Evolutionary conservation across 1,140 invertebrate species (phyloP).

Genomic region (Plectus sambesii): DNA sequence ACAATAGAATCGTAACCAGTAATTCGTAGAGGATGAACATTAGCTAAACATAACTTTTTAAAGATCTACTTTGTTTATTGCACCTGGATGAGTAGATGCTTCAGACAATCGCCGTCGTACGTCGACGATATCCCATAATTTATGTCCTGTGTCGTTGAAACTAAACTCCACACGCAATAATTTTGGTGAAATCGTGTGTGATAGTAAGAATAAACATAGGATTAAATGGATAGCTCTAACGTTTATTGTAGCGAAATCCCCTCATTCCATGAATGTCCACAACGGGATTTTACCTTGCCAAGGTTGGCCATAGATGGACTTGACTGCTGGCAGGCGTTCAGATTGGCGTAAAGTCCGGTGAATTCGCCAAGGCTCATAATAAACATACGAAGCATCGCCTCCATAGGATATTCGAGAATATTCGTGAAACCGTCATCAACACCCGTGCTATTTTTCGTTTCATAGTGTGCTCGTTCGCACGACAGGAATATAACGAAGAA

Average conservation of each 20-base stretch:
- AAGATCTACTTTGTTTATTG: constrained; percentile 6
- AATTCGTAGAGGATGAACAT: constrained; percentile 89
- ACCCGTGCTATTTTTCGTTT: not conserved
- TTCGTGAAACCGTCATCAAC: constrained; percentile 38
- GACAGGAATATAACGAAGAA: constrained; percentile 80
- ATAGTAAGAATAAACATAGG: too few species aligned
- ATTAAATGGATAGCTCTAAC: too few species aligned
- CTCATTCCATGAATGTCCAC: too few species aligned
- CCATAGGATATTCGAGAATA: constrained; percentile 57
- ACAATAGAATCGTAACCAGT: constrained; percentile 80
- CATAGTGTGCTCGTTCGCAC: constrained; percentile 53
- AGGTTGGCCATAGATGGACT: constrained; percentile 64
- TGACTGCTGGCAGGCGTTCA: constrained; percentile 67
- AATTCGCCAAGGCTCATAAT: constrained; percentile 91
- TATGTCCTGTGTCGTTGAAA: too few species aligned
- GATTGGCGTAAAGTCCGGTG: constrained; percentile 76
- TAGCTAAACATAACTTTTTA: constrained; percentile 59
- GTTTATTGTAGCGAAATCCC: too few species aligned
- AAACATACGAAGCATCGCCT: constrained; percentile 90
- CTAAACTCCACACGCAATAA: too few species aligned
- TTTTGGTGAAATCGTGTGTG: too few species aligned
- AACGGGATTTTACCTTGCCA: constrained; percentile 17
- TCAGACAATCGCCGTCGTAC: not conserved
- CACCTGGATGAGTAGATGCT: not conserved
- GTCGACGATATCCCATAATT: too few species aligned